Base-by-base conservation (phyloP, 2,888 invertebrate genomes). In the Anorthoa munda region DNA sequence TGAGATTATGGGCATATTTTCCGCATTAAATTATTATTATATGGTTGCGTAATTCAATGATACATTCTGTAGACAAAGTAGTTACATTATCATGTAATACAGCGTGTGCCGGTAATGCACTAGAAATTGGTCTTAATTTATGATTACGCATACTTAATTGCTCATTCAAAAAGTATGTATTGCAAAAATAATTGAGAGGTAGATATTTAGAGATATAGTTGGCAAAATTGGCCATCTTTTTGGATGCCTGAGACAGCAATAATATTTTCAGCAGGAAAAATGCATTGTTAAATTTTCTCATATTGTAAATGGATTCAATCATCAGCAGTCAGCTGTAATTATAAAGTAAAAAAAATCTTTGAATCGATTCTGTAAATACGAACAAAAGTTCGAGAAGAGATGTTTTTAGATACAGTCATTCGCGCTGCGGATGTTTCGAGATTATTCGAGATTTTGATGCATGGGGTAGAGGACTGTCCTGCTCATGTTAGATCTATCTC, bases 1-100 rank as follows among this genome's bases (percentile, higher is more conserved):
- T 75, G 17, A 80, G 66, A 66, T 76, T 84, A 86, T 86, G 83
- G 65, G 76, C 85, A 79, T 84, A 77, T 83, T 69, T 86, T 64
- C 66, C 64, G 46, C 59, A 60, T 76, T 75, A 72, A 75, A 73
- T 69, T 73, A 75, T 75, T 66, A 78, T 63, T 78, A 71, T 64
- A 15, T 21, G 4, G 65, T 86, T 86, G 56, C 23, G 31, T 76
- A 81, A 86, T 67, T 68, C 12, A 39, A 61, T 66, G 68, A 75
- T 70, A 63, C 18, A 55, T 65, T 66, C 66, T 69, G 61, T 60
- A 50, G 50, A n/a, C 58, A 12, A 66, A 72, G 13, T 61, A 46
- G 15, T 67, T 50, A 60, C 2, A 12, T 76, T 84, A 55, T 81
- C 79, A 76, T 59, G 50, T 63, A 70, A 75, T n/a, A 1, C 13